Evolutionary conservation across 2,888 invertebrate genomes (phyloP).

Genomic region (Coecobrya sp.): DNA sequence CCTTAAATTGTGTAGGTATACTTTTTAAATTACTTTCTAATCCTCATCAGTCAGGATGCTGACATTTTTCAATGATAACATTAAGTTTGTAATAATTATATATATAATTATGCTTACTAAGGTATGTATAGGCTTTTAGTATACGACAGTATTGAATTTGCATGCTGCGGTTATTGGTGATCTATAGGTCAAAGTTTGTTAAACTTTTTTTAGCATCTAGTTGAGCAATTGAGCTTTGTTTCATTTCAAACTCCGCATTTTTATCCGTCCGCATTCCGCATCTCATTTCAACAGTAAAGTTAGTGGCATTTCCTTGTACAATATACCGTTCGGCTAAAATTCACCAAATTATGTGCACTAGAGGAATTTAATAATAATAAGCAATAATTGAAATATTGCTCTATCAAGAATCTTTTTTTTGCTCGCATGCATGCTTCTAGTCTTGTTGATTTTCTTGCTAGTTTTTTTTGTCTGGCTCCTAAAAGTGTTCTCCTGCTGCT

Average conservation of each 20-base stretch:
- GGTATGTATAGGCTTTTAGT: not conserved
- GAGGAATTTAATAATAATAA: not conserved
- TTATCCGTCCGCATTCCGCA: not conserved
- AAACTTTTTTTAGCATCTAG: slow-evolving; percentile 59
- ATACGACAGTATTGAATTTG: slow-evolving; percentile 4
- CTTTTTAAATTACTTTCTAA: not conserved
- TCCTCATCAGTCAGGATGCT: not conserved
- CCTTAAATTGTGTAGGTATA: slow-evolving; percentile 7
- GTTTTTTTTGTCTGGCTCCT: not conserved
- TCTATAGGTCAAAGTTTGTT: slow-evolving; percentile 28
- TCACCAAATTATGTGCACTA: no score
- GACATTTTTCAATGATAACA: no score
- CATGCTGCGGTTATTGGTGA: not conserved
- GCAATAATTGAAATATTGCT: slow-evolving; percentile 1
- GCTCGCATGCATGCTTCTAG: not conserved
- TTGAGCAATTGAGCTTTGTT: slow-evolving; percentile 83
- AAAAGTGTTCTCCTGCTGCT: no score
- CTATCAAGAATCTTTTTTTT: not conserved
- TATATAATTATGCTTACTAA: not conserved
- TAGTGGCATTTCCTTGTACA: not conserved
- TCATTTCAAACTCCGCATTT: slow-evolving; percentile 26
- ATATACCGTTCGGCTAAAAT: no score
- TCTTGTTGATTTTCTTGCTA: not conserved
- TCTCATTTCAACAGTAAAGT: not conserved
- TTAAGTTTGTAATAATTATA: no score